A percentile compares a stretch with the other conserved stretches of the same genome.
These are phyloP conservation scores for Shargacucullia verbasci DNA, from an alignment of 2,888 invertebrate genomes.

Conservation along the genomic window DNA sequence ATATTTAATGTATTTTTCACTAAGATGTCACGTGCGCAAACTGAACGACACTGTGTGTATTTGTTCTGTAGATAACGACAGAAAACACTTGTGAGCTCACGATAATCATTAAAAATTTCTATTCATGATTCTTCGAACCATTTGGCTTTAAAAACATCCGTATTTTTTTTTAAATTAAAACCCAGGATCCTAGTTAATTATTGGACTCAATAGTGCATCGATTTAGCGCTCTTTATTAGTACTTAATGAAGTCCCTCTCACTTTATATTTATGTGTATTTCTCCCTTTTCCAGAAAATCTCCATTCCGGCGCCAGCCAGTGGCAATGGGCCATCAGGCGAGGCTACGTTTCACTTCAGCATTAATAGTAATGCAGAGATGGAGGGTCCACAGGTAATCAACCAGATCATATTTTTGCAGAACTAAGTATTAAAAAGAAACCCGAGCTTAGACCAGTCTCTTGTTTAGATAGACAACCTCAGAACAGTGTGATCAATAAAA, in stretches of 20 bases:
- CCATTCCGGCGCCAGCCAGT: conserved; percentile 92
- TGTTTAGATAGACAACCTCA: neutral
- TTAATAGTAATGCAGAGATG: conserved; percentile 94
- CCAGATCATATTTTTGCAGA: neutral
- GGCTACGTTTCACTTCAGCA: conserved; percentile 93
- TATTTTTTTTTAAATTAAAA: too few species aligned
- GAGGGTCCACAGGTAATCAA: conserved; percentile 91
- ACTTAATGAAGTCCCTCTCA: neutral
- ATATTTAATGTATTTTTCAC: conserved; percentile 44
- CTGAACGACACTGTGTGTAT: conserved; percentile 44
- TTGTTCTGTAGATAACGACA: conserved; percentile 45
- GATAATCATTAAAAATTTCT: conserved; percentile 20
- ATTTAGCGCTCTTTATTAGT: conserved; percentile 4
- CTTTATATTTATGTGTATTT: conserved; percentile 40
- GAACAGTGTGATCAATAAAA: conserved; percentile 3
- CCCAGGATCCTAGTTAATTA: neutral
- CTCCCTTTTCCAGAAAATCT: conserved; percentile 91
- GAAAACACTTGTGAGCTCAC: conserved; percentile 24
- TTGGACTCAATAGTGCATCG: neutral
- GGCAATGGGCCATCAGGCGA: conserved; percentile 83
- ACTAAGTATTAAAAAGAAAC: neutral
- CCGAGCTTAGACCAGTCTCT: neutral
- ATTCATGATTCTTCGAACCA: conserved; percentile 7
- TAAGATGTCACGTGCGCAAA: conserved; percentile 46
- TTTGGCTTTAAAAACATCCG: conserved; percentile 14